Base-by-base conservation (phyloP, 2,888 invertebrate genomes). In the Clistopyga incitator region DNA sequence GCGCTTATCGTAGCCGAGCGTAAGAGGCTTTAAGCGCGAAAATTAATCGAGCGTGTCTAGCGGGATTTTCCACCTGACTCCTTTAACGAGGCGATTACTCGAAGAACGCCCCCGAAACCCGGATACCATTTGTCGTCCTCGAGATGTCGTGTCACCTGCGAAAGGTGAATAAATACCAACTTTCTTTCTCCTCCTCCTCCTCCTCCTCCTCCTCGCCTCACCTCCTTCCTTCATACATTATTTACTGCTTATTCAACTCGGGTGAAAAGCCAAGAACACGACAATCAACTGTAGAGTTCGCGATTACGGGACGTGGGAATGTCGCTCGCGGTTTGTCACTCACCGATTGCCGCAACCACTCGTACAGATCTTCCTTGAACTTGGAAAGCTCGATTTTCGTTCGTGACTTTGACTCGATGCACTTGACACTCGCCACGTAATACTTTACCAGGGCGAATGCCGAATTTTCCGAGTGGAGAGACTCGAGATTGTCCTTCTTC, bases 51-150 rank as follows among this genome's bases (percentile, higher is more conserved):
- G 84, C 74, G 68, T 70, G 50, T 75, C 78, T 61, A 67, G 78
- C 81, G 70, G 74, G 81, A 84, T 81, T 84, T 84, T 83, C 76
- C 75, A 85, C 94, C 93, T 81, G 89, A 78, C 78, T 90, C 85
- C 85, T 91, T 92, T 75, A 94, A 87, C 1, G 93, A 93, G 59
- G 92, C 91, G 42, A 93, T 89, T 20, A 94, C 91, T 81, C 93
- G 90, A 0, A 95, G 90, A 1, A 95, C 93, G 84, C 94, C 94
- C 3, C 94, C 94, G 8, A 95, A 93, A 3, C 94, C 95, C 3
- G 95, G 93, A 87, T 96, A 96, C 87, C 96, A 94, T 80, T 94
- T 94, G 8, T 95, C 95, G 87, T 96, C 95, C 68, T 93, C 93
- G 20, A 96, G 93, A 88, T 95, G 95, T 0, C 94, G 94, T 10